Base-by-base conservation (phyloP, 1,140 invertebrate genomes). In the Wiebesia pumilae region DNA sequence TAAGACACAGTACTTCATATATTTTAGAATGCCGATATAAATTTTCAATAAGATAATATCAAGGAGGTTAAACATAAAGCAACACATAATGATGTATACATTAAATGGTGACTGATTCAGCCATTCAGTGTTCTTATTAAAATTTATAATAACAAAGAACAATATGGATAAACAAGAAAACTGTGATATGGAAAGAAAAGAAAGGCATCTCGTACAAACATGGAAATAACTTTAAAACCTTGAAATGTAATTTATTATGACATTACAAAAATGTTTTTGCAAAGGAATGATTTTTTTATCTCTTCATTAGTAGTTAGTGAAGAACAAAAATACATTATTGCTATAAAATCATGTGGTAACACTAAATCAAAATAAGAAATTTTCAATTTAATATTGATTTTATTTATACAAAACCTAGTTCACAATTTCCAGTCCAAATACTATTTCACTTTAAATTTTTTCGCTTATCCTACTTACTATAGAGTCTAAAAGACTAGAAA, bases 401-500 rank as follows among this genome's bases (percentile, higher is more conserved):
- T 88, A 83, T 87, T 89, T 82, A 71, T 69, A 85, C 10, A 82
- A 87, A 81, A 82, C 69, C 83, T 82, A 40, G 83, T 21, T 35
- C 54, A 83, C 35, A 58, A 83, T 35, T 71, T 62, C 88, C 78
- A 90, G 67, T 90, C 90, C 19, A 90, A n/a, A 81, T 27, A 24
- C 21, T 35, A 43, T 58, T 81, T 71, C 33, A 71, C 30, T 77
- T 84, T 38, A 93, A 89, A 94, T 94, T 90, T 95, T 96, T 7
- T 94, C 94, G 67, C 94, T 94, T 89, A 96, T 96, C 91, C 94
- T 95, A 87, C 94, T 96, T 16, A 96, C 90, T 89, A 96, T 91
- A 3, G 94, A 93, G 91, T 96, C 94, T 19, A 94, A 87, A n/a
- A 96, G 91, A 85, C 89, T 91, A 4, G 93, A 93, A 47, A 94